Conservation (phyloP, 2,888 invertebrate genomes). For the Tetranychus piercei region DNA sequence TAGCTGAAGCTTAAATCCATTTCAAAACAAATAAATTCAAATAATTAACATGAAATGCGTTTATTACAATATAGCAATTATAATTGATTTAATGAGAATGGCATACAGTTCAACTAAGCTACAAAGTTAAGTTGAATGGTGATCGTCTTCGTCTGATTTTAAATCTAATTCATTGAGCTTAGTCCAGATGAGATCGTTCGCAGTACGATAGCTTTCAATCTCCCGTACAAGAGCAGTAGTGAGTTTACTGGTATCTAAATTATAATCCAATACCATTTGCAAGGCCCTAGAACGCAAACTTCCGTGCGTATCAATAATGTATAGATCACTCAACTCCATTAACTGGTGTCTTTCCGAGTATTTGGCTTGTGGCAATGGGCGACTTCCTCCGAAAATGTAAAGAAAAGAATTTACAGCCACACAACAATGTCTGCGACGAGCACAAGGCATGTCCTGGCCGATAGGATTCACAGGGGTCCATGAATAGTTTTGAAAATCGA, state of each 20-base stretch:
- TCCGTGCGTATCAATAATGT: background rate
- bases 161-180: background rate
- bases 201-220: background rate
- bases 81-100: too few relatives aligned
- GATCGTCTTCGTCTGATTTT: too few relatives aligned
- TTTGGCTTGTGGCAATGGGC: background rate
- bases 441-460: slow-evolving; percentile 32
- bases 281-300: background rate
- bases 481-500: slow-evolving; percentile 39
- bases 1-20: too few relatives aligned
- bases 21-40: too few relatives aligned
- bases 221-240: background rate
- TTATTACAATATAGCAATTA: too few relatives aligned
- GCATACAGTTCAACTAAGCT: background rate
- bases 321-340: background rate
- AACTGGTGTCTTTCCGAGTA: background rate
- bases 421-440: slow-evolving; percentile 49
- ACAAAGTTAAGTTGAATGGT: too few relatives aligned
- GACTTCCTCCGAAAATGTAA: slow-evolving; percentile 66
- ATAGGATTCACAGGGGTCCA: slow-evolving; percentile 31
- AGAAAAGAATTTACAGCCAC: slow-evolving; percentile 43
- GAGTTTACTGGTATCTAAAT: background rate
- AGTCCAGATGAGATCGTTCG: background rate
- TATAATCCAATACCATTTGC: background rate
- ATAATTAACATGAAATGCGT: too few relatives aligned